Evolutionary conservation across 2,113 vertebrate species (phyloP), one percentile per base, ranked within the genome.

Genomic region (Sturnus vulgaris): DNA sequence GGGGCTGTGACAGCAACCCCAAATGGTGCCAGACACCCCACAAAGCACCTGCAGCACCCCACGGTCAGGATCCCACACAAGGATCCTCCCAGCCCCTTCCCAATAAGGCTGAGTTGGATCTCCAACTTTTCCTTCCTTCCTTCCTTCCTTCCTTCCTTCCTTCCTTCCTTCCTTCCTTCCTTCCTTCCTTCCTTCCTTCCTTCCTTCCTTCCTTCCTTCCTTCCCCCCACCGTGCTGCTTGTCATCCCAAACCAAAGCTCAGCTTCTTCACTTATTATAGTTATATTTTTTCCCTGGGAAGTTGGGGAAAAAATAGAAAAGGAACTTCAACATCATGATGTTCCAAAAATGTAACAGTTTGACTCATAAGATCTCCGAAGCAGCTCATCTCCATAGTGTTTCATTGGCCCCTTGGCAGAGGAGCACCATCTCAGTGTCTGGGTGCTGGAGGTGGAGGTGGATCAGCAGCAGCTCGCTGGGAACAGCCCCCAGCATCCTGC

Each of bases 281-380:
- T 90, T 60, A 53, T 61, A 33, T 53, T 79, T 72, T 63, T 87
- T 88, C 42, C 59, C 76, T 40, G 68, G 91, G 94, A 96, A 95
- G 91, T 86, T 92, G 92, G 86, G 88, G 47, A 56, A 96, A 95
- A 97, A 97, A 95, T 96, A 97, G 96, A 93, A 95, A 78, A 97
- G 96, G 96, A 97, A 96, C 95, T 97, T 94, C 89, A 95, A 93
- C 95, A 96, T 96, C 92, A 96, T 95, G 95, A 93, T 97, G 96
- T 97, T 97, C 95, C 96, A 97, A 97, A 96, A 97, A 97, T 97
- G 96, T 97, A 96, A 55, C 86, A n/a, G 94, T 86, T 96, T 97
- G 96, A 96, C 96, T 97, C 95, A 97, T 95, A 93, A 80, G 83
- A 92, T 94, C 92, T 95, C 92, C 83, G 31, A 91, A 94, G 94